Evolutionary conservation across 2,113 vertebrate species (phyloP).

Genomic region (Cettia cetti): DNA sequence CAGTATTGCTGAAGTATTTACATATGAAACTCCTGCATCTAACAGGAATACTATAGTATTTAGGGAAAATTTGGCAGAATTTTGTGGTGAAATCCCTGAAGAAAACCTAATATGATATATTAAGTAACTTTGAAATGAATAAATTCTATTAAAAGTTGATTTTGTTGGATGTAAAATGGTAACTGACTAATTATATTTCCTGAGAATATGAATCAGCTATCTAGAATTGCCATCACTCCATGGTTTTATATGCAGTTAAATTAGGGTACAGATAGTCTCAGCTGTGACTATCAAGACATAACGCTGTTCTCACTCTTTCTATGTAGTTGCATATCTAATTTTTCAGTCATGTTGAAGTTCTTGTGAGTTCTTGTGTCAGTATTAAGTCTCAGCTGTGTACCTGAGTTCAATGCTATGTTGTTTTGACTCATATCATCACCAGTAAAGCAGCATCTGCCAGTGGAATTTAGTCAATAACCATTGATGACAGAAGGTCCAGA

Average conservation of each 20-base stretch:
- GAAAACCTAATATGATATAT: neutral
- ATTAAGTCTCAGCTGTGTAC: neutral
- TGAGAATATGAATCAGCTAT: neutral
- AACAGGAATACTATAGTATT: neutral
- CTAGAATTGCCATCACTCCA: neutral
- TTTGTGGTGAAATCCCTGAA: neutral
- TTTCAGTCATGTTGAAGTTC: neutral
- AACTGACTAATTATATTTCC: neutral
- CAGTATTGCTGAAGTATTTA: neutral
- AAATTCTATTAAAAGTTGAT: neutral
- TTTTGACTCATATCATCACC: neutral
- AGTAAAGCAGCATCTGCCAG: neutral
- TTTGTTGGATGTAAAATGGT: neutral
- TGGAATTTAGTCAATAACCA: slow-evolving; percentile 11
- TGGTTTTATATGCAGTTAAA: neutral
- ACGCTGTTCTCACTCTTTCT: neutral
- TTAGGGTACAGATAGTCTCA: neutral
- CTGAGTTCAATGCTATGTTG: neutral
- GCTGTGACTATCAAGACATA: neutral
- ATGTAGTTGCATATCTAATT: neutral
- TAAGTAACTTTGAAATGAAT: neutral
- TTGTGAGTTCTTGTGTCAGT: neutral
- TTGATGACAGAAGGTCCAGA: slow-evolving; percentile 1
- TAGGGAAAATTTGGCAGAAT: neutral
- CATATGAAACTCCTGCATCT: neutral